These are phyloP conservation scores for Pagrus major DNA, from an alignment of 2,113 vertebrate species.

Conservation along the genomic window DNA sequence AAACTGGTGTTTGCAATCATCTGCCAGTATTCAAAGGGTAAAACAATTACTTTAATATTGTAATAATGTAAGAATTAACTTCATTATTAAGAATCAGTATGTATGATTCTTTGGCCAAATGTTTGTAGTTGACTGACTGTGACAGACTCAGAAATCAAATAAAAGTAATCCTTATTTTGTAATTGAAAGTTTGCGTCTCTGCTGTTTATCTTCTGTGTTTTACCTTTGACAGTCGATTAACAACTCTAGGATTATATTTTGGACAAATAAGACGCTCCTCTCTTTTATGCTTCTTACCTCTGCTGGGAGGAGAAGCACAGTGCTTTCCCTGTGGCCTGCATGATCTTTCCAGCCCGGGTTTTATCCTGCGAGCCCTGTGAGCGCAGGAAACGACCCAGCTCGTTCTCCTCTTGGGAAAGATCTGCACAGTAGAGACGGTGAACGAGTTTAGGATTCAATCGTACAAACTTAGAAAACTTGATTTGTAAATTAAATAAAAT, in stretches of 20 bases:
- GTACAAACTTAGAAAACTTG: neutral
- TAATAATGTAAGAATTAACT: neutral
- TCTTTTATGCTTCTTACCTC: slow-evolving; percentile 82
- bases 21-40: neutral
- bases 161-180: neutral
- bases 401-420: slow-evolving; percentile 97
- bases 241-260: neutral
- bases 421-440: slow-evolving; percentile 77
- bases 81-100: neutral
- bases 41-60: neutral
- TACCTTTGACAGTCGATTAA: neutral
- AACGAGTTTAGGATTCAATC: neutral
- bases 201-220: neutral
- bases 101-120: neutral
- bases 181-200: neutral
- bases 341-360: slow-evolving; percentile 97
- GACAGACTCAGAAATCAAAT: neutral
- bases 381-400: slow-evolving; percentile 96
- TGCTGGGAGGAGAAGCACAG: slow-evolving; percentile 99
- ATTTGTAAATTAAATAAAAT: neutral
- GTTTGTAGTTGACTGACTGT: neutral
- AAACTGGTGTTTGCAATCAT: neutral
- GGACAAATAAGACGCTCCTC: too few species aligned
- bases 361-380: slow-evolving; percentile 96
- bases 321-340: slow-evolving; percentile 98